These are phyloP conservation scores for Apostichopus parvimensis DNA, from an alignment of 35 echinoderm and acorn worm genomes.

Conservation along the genomic window DNA sequence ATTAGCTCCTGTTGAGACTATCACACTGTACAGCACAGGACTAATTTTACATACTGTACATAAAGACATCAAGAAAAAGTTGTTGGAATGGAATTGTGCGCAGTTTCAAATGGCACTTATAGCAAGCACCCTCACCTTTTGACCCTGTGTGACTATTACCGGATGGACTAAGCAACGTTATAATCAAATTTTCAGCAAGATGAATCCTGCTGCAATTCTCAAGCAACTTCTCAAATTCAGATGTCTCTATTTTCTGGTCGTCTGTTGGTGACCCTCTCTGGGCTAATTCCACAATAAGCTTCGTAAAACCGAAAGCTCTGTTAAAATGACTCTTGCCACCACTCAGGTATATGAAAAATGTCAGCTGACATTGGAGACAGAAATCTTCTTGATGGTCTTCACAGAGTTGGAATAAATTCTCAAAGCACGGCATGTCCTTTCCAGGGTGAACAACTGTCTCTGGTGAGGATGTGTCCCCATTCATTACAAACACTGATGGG, in stretches of 20 bases:
- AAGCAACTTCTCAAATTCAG: neutral
- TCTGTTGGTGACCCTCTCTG: neutral
- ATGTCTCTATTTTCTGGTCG: neutral
- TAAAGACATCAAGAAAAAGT: no score
- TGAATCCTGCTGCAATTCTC: neutral
- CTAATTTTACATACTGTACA: no score
- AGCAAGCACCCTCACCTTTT: neutral
- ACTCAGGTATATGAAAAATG: conserved; percentile 4
- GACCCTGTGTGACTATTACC: neutral
- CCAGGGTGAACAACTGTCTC: neutral
- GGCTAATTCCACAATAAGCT: neutral
- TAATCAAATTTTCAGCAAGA: neutral
- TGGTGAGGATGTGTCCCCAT: neutral
- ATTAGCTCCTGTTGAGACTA: no score
- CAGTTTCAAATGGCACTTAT: no score
- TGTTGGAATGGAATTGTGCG: no score
- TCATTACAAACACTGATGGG: neutral
- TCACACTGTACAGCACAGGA: no score
- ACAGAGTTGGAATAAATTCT: neutral
- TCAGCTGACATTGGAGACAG: neutral
- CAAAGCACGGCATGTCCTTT: neutral
- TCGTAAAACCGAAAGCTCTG: neutral
- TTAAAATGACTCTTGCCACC: neutral
- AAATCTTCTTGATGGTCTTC: neutral
- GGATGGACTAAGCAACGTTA: neutral